Evolutionary conservation across 2,113 vertebrate genomes (phyloP), one percentile per base, ranked within the genome.

Genomic region (Leucosticte australis): DNA sequence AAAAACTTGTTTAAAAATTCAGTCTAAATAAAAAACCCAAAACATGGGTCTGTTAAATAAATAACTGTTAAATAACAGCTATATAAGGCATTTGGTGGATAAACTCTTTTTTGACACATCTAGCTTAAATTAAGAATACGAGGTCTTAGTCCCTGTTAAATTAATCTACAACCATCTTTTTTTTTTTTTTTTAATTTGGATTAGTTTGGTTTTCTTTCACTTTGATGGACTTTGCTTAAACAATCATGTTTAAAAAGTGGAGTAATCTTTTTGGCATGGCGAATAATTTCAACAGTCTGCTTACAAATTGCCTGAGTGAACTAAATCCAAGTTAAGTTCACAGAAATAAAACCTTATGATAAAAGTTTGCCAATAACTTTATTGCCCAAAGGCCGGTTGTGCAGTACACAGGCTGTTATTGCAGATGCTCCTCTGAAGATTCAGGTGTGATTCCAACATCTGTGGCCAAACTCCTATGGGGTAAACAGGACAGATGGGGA

Each of bases 241-340:
- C 10, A 90, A 31, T 15, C 8, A 4, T 20, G 35, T 17, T 70
- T n/a, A 71, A 64, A 82, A 91, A 46, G 4, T 8, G 0, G 11
- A 83, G 46, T 73, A n/a, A 57, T 49, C 33, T 84, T 91, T 89
- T 37, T 85, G 42, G 23, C 30, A 35, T 13, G 63, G 4, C 0
- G 0, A 92, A 75, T 75, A 71, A 71, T 94, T 95, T 82, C 33
- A 87, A 44, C 6, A 52, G 13, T 42, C 27, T 71, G 13, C 13
- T 75, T 75, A 15, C 20, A 89, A 94, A 81, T 75, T 78, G 10
- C 10, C 22, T 82, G 46, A 83, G 35, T 64, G 39, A 87, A 87
- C 16, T 55, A 59, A 75, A 70, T 50, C 37, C 39, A 87, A 74
- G 17, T n/a, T 52, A 44, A n/a, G 8, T 82, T 83, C 55, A 70